phyloP scores from a whole-genome alignment of 2,888 invertebrate genomes.

The Chymomyza procnemis region DNA sequence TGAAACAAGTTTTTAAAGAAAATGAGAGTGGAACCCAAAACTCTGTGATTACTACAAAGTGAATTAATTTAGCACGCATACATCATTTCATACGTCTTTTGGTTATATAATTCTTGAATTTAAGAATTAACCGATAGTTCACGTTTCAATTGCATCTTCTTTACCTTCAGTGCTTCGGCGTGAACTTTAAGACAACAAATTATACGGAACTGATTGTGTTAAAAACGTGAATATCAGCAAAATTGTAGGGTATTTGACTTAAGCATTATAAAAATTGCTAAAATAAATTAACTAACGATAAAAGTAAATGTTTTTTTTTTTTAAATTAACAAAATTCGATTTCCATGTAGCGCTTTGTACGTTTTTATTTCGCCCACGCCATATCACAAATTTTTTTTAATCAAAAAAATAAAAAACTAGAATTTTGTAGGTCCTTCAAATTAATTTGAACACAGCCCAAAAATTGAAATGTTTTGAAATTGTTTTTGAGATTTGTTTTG shows the following conservation, averaged over 20 bases:
- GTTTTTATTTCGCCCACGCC: no score
- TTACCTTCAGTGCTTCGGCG: not conserved
- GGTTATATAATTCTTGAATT: not conserved
- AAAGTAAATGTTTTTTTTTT: no score
- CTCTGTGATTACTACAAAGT: not conserved
- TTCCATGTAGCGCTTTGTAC: no score
- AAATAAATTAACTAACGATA: no score
- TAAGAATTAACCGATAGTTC: not conserved
- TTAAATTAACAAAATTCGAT: no score
- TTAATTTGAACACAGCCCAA: no score
- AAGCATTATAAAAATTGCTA: no score
- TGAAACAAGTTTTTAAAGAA: constrained; percentile 49
- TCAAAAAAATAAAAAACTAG: no score
- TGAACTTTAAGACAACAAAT: not conserved
- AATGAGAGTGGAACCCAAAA: constrained; percentile 47
- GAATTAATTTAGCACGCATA: not conserved
- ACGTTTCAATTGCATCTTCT: not conserved
- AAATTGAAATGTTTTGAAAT: no score
- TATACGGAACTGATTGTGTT: not conserved
- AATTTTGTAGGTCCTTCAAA: no score
- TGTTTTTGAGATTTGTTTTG: no score
- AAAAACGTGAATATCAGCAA: not conserved
- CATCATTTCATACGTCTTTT: not conserved
- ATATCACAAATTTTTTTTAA: no score
- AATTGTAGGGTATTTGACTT: not conserved